Conservation (phyloP, 1,140 invertebrate species). For the Drosophila elegans region DNA sequence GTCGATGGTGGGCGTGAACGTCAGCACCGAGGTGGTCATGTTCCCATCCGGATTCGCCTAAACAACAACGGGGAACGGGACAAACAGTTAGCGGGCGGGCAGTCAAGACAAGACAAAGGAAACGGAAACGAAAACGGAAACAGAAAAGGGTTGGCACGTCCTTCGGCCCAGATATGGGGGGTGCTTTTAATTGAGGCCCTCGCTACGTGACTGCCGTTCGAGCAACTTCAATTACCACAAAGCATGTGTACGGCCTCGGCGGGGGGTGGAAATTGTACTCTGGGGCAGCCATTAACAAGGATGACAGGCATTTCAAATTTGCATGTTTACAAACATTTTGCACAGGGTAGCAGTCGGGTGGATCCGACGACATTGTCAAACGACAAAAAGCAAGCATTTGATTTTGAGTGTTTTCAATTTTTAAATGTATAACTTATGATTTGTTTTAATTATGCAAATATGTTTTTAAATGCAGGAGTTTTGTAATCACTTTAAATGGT, state of each 20-base stretch:
- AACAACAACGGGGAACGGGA: slow-evolving; percentile 57
- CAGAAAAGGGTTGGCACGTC: slow-evolving; percentile 58
- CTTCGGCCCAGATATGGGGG: slow-evolving; percentile 57
- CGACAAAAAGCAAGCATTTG: no score
- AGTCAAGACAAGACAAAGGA: slow-evolving; percentile 52
- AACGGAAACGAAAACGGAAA: slow-evolving; percentile 13
- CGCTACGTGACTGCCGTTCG: slow-evolving; percentile 71
- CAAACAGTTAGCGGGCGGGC: slow-evolving; percentile 57
- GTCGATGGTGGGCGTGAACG: slow-evolving; percentile 92
- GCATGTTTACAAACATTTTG: slow-evolving; percentile 67
- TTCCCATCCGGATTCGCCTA: slow-evolving; percentile 93
- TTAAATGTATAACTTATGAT: no score
- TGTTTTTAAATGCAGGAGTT: no score
- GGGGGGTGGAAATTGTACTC: slow-evolving; percentile 28
- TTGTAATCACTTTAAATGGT: background rate
- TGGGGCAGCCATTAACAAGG: slow-evolving; percentile 59
- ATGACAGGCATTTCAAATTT: slow-evolving; percentile 59
- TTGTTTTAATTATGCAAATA: no score
- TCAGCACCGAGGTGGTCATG: slow-evolving; percentile 92
- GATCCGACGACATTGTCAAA: background rate
- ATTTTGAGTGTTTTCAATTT: no score
- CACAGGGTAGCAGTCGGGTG: slow-evolving; percentile 22
- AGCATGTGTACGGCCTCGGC: slow-evolving; percentile 58
- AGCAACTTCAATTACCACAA: slow-evolving; percentile 80
- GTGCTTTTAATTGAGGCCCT: slow-evolving; percentile 73